phyloP scores from a whole-genome alignment of 1,140 invertebrate genomes.

The Drosophila triauraria region DNA sequence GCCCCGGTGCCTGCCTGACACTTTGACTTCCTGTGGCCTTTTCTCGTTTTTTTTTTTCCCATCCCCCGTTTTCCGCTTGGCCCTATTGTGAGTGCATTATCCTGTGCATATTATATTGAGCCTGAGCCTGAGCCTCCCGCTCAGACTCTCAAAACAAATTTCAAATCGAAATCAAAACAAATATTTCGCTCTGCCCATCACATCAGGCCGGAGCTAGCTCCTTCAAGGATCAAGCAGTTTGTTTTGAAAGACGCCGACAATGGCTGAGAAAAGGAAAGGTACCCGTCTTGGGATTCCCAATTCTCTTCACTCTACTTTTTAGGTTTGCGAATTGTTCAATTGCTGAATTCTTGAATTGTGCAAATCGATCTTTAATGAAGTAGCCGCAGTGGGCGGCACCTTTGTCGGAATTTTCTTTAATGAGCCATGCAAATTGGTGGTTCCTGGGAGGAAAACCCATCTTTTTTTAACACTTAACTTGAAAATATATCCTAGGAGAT shows the following conservation, averaged over 20 bases:
- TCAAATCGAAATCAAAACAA: constrained; percentile 77
- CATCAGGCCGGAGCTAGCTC: not conserved
- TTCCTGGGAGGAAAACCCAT: not conserved
- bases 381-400: constrained; percentile 28
- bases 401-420: not conserved
- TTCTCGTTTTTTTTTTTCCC: constrained; percentile 8
- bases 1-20: constrained; percentile 50
- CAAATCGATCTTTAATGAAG: constrained; percentile 42
- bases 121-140: constrained; percentile 1
- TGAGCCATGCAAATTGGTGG: constrained; percentile 22
- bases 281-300: constrained; percentile 6
- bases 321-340: constrained; percentile 16
- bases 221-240: constrained; percentile 40
- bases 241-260: constrained; percentile 57
- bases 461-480: too few relatives aligned
- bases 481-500: too few relatives aligned
- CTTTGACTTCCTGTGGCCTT: constrained; percentile 83
- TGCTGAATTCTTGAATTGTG: constrained; percentile 8
- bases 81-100: constrained; percentile 13
- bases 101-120: constrained; percentile 3
- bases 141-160: constrained; percentile 58
- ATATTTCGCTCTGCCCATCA: constrained; percentile 67
- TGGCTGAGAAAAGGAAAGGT: not conserved
- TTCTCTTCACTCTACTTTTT: constrained; percentile 23
- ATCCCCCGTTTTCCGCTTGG: constrained; percentile 23